Base-by-base conservation (phyloP, 2,113 vertebrate genomes). In the Pao palembangensis region DNA sequence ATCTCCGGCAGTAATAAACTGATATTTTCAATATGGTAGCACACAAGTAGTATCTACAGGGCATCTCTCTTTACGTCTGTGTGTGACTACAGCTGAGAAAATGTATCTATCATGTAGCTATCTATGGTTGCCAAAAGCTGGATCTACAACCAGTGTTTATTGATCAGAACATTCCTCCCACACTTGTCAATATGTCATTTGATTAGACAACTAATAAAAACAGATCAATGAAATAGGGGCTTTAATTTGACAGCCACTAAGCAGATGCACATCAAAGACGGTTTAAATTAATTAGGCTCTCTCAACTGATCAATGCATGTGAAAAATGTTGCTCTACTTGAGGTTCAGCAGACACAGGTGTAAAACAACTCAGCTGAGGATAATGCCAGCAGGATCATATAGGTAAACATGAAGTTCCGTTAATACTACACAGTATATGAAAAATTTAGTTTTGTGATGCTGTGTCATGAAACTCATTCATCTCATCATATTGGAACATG, bases 171-270 rank as follows among this genome's bases (percentile, higher is more conserved):
- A 53, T 49, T 67, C 50, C 75, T 55, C 58, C 51, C 55, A 50
- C 57, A 18, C 65, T 67, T 76, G 80, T 85, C 85, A 84, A 85
- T 86, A 65, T 53, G 25, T 81, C 73, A 86, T 85, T 79, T 83
- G 56, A 86, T 81, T 87, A 78, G 77, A 82, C 21, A 69, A 80
- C 69, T 78, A 79, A 84, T 84, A 82, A 85, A 84, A 82, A 81
- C 10, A 25, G n/a, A n/a, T 67, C 58, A 84, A 84, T 87, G 60
- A 84, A 83, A 86, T 78, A 79, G 63, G 64, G 58, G 69, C 73
- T 65, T 55, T 80, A 83, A 85, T 82, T 68, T 82, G 79, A 85
- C 79, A 82, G 76, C 65, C 76, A 69, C 34, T 38, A 11, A 38
- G 34, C 34, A 38, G 34, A 38, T 38, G 34, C 34, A 38, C 34